Evolutionary conservation across 2,113 vertebrate genomes (phyloP).

Genomic region (Elephantulus edwardii): DNA sequence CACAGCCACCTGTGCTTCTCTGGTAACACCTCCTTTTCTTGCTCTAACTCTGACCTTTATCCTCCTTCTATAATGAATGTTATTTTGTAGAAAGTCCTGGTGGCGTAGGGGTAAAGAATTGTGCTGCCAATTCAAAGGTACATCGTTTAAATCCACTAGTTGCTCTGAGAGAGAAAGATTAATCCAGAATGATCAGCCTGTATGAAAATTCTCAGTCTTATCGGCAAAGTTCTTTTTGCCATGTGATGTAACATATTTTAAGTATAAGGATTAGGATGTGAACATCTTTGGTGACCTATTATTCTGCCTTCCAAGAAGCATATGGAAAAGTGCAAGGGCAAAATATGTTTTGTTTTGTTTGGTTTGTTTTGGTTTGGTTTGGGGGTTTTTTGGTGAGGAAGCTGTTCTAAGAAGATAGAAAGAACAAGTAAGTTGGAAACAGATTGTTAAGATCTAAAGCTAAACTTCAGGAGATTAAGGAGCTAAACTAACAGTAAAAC

Average conservation of each 20-base stretch:
- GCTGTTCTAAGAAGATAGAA: not conserved
- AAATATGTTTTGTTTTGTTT: too few relatives aligned
- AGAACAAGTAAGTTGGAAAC: not conserved
- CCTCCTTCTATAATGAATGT: not conserved
- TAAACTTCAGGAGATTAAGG: not conserved
- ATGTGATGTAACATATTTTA: not conserved
- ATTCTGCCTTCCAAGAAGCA: not conserved
- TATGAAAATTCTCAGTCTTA: not conserved
- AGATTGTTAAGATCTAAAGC: not conserved
- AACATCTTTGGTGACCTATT: not conserved
- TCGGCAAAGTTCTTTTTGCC: not conserved
- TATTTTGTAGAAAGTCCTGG: too few relatives aligned
- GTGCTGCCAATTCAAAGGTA: too few relatives aligned
- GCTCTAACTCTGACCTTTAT: not conserved
- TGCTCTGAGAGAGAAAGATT: too few relatives aligned
- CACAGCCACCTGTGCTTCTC: not conserved
- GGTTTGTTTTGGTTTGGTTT: too few relatives aligned
- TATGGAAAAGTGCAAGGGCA: not conserved
- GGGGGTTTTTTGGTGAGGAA: not conserved
- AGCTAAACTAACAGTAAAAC: too few relatives aligned
- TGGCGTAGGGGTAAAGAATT: too few relatives aligned
- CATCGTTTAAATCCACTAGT: too few relatives aligned
- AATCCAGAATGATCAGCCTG: not conserved
- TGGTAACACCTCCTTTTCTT: not conserved
- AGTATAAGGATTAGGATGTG: not conserved